Conservation (phyloP, 2,888 invertebrate genomes). For the Anoncus sp. region DNA sequence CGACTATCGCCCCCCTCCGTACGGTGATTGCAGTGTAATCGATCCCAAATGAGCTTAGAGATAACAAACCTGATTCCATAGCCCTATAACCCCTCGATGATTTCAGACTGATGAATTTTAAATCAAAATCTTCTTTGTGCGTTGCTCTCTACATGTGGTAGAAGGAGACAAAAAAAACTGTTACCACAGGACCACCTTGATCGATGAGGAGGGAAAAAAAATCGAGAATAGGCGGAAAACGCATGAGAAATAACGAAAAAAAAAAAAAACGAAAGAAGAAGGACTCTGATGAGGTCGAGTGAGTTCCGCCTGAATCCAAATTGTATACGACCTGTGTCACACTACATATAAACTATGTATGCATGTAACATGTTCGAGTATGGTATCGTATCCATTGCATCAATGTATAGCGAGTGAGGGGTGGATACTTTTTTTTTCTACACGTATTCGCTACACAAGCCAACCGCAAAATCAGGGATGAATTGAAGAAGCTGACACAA, state of each 20-base stretch:
- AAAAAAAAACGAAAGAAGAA: slow-evolving; percentile 12
- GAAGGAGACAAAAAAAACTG: neutral
- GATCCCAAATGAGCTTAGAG: slow-evolving; percentile 37
- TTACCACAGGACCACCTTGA: slow-evolving; percentile 14
- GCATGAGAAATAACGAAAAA: slow-evolving; percentile 17
- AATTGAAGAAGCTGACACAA: slow-evolving; percentile 82
- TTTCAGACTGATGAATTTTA: slow-evolving; percentile 29
- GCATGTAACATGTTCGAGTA: slow-evolving; percentile 35
- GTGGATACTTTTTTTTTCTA: slow-evolving; percentile 58
- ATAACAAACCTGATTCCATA: slow-evolving; percentile 45
- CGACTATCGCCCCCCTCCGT: slow-evolving; percentile 34
- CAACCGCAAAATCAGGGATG: slow-evolving; percentile 83
- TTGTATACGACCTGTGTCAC: slow-evolving; percentile 14
- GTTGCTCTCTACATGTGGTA: neutral
- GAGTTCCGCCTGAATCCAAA: slow-evolving; percentile 38
- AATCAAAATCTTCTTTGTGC: slow-evolving; percentile 28
- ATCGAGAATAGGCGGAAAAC: slow-evolving; percentile 32
- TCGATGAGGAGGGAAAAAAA: slow-evolving; percentile 13
- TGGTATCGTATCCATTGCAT: slow-evolving; percentile 57
- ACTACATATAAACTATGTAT: slow-evolving; percentile 3
- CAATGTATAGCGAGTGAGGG: slow-evolving; percentile 62
- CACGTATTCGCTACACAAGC: slow-evolving; percentile 81
- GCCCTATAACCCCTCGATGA: slow-evolving; percentile 20
- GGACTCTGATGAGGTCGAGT: slow-evolving; percentile 40
- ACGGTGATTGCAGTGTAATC: slow-evolving; percentile 59